Evolutionary conservation across 1,140 invertebrate species (phyloP).

Genomic region (Lepidostoma basale): DNA sequence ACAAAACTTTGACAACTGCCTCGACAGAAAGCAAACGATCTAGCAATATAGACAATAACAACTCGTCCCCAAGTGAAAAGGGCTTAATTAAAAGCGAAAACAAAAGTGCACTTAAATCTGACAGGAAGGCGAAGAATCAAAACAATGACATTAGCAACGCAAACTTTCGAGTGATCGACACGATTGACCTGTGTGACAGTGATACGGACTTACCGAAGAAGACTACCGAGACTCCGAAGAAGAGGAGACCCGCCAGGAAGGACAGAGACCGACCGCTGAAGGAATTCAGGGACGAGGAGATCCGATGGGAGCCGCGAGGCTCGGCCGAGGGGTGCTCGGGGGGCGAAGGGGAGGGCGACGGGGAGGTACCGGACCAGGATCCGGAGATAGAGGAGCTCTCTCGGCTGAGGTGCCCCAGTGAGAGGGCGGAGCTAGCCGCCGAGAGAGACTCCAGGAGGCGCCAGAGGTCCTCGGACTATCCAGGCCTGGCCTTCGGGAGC

Average conservation of each 20-base stretch:
- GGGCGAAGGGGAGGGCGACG: constrained; percentile 51
- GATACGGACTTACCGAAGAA: constrained; percentile 36
- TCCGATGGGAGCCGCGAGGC: constrained; percentile 33
- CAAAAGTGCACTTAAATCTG: constrained; percentile 28
- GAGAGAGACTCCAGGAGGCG: constrained; percentile 78
- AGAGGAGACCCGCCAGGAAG: constrained; percentile 33
- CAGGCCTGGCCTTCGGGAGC: constrained; percentile 86
- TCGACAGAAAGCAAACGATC: constrained; percentile 2
- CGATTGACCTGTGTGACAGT: constrained; percentile 47
- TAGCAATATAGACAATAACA: constrained; percentile 31
- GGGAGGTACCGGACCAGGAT: constrained; percentile 66
- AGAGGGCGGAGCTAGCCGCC: constrained; percentile 83
- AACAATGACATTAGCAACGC: constrained; percentile 52
- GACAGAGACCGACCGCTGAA: constrained; percentile 29
- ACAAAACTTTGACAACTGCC: constrained; percentile 31
- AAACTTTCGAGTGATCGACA: constrained; percentile 29
- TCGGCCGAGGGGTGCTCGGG: constrained; percentile 55
- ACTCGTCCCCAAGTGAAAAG: constrained; percentile 22
- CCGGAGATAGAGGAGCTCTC: constrained; percentile 79
- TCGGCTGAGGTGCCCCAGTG: constrained; percentile 83
- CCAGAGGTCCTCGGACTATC: constrained; percentile 86
- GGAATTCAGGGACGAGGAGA: constrained; percentile 30
- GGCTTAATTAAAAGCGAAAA: constrained; percentile 4
- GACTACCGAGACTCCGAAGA: constrained; percentile 26
- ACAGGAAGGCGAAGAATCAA: constrained; percentile 48